A percentile compares a stretch with the other conserved stretches of the same genome.
phyloP scores from a whole-genome alignment of 2,888 invertebrate genomes.

The Lasioglossum morio region DNA sequence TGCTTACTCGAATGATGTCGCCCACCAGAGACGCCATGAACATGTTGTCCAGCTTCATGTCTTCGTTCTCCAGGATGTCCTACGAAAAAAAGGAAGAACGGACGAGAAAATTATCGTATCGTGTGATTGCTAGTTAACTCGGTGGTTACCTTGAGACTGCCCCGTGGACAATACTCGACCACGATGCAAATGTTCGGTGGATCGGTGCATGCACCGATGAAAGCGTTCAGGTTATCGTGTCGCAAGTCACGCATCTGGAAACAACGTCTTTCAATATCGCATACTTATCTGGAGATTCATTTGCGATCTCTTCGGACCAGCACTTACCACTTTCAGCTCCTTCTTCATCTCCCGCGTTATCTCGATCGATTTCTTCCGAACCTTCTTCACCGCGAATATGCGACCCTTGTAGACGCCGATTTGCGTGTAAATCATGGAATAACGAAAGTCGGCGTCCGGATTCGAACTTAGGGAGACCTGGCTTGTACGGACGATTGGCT shows the following conservation, averaged over 20 bases:
- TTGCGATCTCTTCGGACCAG: neutral
- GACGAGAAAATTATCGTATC: conserved; percentile 10
- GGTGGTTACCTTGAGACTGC: conserved; percentile 92
- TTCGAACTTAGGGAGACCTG: conserved; percentile 97
- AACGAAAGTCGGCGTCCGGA: conserved; percentile 95
- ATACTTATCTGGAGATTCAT: neutral
- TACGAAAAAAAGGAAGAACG: conserved; percentile 76
- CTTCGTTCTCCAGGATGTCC: conserved; percentile 97
- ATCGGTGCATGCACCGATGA: conserved; percentile 96
- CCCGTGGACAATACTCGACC: conserved; percentile 95
- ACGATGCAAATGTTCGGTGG: conserved; percentile 95
- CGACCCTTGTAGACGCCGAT: conserved; percentile 95
- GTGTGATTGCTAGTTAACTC: conserved; percentile 15
- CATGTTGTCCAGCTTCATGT: conserved; percentile 98
- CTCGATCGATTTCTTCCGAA: conserved; percentile 94
- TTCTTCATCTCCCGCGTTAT: conserved; percentile 96
- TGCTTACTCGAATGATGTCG: conserved; percentile 95
- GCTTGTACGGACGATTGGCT: conserved; percentile 89
- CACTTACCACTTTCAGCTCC: conserved; percentile 92
- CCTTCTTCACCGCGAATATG: conserved; percentile 94
- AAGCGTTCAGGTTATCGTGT: conserved; percentile 96
- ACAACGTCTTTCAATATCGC: conserved; percentile 44
- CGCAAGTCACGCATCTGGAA: conserved; percentile 94
- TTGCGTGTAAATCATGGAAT: conserved; percentile 95
- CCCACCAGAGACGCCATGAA: conserved; percentile 97